A percentile compares a stretch with the other conserved stretches of the same genome.
phyloP scores from a whole-genome alignment of 2,797 vertebrate genomes.

The Lepilemur ruficaudatus region DNA sequence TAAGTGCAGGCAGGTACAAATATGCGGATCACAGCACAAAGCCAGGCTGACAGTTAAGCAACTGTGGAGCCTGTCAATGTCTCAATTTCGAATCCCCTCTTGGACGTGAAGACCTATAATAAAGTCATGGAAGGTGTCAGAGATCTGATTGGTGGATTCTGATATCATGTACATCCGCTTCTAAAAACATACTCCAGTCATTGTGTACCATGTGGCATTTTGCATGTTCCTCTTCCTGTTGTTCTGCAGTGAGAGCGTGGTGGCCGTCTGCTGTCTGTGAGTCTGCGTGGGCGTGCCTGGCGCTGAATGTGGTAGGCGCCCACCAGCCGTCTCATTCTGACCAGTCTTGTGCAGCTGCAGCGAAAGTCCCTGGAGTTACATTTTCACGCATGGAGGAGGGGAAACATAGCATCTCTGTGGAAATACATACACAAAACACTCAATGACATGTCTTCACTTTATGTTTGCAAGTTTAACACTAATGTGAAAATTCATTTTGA shows the following conservation, averaged over 20 bases:
- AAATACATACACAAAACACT: neutral
- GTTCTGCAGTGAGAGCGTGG: neutral
- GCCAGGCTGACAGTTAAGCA: neutral
- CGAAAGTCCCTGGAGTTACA: neutral
- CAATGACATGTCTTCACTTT: neutral
- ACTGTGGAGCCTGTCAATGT: accelerated
- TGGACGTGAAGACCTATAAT: neutral
- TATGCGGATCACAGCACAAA: accelerated
- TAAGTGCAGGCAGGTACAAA: no score
- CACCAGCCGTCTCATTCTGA: neutral
- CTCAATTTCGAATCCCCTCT: neutral
- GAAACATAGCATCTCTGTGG: neutral
- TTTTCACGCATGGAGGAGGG: neutral
- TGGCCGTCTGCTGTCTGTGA: neutral
- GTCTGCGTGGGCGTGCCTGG: neutral
- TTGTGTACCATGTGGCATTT: neutral
- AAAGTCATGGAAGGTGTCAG: neutral
- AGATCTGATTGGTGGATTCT: neutral
- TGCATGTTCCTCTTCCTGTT: neutral
- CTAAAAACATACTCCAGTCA: neutral
- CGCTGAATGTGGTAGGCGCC: neutral
- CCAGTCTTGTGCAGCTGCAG: neutral
- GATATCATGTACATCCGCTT: neutral
- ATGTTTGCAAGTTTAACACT: neutral
- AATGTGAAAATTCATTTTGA: neutral